Evolutionary conservation across 2,797 vertebrate species (phyloP), one percentile per base, ranked within the genome.

Genomic region (Esox lucius): DNA sequence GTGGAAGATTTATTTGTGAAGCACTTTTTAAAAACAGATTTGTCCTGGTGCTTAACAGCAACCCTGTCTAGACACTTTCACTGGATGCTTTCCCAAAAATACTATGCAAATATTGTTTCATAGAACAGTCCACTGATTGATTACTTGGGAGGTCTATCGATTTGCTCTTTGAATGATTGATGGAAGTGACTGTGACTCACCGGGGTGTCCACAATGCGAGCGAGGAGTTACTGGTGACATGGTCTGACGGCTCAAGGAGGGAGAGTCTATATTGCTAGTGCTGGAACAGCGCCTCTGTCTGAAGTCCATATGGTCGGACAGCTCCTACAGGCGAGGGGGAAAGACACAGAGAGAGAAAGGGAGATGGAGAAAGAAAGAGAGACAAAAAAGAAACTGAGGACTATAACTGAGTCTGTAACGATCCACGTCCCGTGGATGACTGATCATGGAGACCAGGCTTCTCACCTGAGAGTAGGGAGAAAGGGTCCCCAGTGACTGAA

Each of bases 391-490:
- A 16, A 73, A 16, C n/a, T 15, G 15, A 28, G 16, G 51, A 15
- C 1, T 8, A 51, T 1, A 39, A 39, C 35, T 19, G 19, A 2
- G 53, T 56, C 8, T 12, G 11, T 24, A 59, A 59, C 11, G 11
- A 59, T 59, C n/a, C n/a, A 22, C 56, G 24, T 24, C n/a, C n/a
- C 51, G 8, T 9, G 9, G 51, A n/a, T n/a, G 19, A n/a, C 7
- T n/a, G 7, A 56, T 56, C 53, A 9, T 12, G 11, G 11, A 61
- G 24, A 51, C 61, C 22, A 2, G 46, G 8, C 49, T n/a, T 62
- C 79, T 95, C 94, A 97, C 96, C 96, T 97, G 96, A 12, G 96
- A 97, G 91, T 96, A 97, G 0, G 95, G 95, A 85, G 96, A 97
- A 84, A 97, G 93, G 0, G 94, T 96, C 84, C 96, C 95, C 81